phyloP scores from a whole-genome alignment of 2,113 vertebrate species.

The Columbina picui region DNA sequence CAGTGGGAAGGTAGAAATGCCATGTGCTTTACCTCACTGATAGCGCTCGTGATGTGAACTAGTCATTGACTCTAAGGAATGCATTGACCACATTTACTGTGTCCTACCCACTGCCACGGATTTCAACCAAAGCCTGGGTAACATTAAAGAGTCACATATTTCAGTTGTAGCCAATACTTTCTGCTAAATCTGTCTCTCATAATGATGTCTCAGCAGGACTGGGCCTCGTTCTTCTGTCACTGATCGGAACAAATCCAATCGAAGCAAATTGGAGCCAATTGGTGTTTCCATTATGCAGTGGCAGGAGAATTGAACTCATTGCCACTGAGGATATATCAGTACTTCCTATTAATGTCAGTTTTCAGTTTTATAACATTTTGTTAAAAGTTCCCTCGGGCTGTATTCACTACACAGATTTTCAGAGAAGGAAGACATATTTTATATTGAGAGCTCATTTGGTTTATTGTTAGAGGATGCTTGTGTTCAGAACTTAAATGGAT shows the following conservation, averaged over 20 bases:
- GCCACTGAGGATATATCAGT: conserved; percentile 77
- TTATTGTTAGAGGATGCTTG: conserved; percentile 42
- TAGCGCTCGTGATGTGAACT: neutral
- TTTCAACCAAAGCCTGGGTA: neutral
- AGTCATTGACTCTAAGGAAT: neutral
- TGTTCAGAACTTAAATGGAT: neutral
- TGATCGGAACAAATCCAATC: conserved; percentile 49
- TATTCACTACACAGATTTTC: conserved; percentile 69
- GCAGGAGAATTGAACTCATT: conserved; percentile 62
- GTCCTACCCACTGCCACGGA: neutral
- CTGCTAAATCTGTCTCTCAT: conserved; percentile 53
- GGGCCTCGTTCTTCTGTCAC: conserved; percentile 41
- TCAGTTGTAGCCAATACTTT: conserved; percentile 34
- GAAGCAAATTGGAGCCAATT: conserved; percentile 64
- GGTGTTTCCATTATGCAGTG: conserved; percentile 53
- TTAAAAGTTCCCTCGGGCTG: conserved; percentile 74
- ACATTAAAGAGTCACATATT: neutral
- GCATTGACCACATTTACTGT: neutral
- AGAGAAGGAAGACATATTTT: conserved; percentile 53
- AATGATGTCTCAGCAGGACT: conserved; percentile 70
- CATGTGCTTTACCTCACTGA: neutral
- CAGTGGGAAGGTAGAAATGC: neutral
- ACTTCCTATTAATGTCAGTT: conserved; percentile 76
- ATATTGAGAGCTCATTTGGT: conserved; percentile 34
- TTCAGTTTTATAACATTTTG: conserved; percentile 78